These are phyloP conservation scores for Ashinkailepas kermadecensis DNA, from an alignment of 2,888 invertebrate genomes.

Conservation along the genomic window DNA sequence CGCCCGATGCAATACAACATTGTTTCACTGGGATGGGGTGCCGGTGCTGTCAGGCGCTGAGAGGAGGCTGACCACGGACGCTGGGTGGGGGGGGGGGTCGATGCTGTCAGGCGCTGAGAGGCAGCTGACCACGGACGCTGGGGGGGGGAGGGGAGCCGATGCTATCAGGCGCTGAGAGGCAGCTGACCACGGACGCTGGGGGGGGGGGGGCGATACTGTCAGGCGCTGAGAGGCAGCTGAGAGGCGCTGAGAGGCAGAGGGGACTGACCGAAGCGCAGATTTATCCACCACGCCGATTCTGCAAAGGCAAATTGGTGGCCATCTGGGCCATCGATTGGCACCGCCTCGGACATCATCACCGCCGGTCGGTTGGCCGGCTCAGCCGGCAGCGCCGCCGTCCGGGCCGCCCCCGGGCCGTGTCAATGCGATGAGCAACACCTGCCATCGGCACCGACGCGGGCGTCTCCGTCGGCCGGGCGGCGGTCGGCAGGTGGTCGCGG, in stretches of 20 bases:
- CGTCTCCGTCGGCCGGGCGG: neutral
- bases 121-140: too few relatives aligned
- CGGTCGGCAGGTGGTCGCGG: neutral
- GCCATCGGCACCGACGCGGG: neutral
- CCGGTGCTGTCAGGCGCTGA: too few relatives aligned
- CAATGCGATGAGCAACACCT: neutral
- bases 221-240: too few relatives aligned
- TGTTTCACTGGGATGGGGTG: too few relatives aligned
- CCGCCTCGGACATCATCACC: neutral
- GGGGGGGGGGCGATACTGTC: too few relatives aligned
- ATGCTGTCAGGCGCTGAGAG: too few relatives aligned
- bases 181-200: too few relatives aligned
- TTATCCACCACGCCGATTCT: neutral
- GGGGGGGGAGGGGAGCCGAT: too few relatives aligned
- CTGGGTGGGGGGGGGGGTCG: too few relatives aligned
- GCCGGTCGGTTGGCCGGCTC: neutral
- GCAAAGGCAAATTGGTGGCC: neutral
- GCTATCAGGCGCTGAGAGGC: too few relatives aligned
- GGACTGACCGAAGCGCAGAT: neutral
- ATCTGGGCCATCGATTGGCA: slow-evolving; percentile 3
- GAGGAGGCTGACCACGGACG: too few relatives aligned
- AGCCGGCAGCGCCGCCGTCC: neutral
- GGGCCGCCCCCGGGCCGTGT: neutral
- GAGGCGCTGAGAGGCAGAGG: neutral
- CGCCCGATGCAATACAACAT: too few relatives aligned